phyloP scores from a whole-genome alignment of 2,797 vertebrate species.

The Lagorchestes hirsutus region DNA sequence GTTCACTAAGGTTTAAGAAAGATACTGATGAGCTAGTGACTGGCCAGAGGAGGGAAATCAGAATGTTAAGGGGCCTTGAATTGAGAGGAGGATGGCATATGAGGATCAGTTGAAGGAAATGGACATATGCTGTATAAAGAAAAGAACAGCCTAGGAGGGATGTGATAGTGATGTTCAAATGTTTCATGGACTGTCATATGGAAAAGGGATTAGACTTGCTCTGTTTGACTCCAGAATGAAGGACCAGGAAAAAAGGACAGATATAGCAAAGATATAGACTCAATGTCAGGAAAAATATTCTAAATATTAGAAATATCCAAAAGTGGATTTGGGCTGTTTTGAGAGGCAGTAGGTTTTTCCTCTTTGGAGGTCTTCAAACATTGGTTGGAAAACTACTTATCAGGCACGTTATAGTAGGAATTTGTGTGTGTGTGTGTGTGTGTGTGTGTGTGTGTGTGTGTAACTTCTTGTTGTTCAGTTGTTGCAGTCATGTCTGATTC shows the following conservation, averaged over 20 bases:
- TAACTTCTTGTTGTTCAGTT: no score
- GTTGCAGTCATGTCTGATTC: not conserved
- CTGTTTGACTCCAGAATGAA: not conserved
- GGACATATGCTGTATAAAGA: not conserved
- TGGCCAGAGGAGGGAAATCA: not conserved
- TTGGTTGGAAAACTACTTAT: conserved; percentile 13
- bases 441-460: no score
- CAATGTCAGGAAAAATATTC: not conserved
- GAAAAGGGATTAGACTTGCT: not conserved
- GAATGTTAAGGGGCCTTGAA: not conserved
- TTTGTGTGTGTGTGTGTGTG: not conserved
- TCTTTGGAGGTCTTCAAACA: conserved; percentile 46
- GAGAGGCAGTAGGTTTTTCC: conserved; percentile 31
- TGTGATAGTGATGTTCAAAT: not conserved
- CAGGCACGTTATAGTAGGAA: not conserved
- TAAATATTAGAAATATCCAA: not conserved
- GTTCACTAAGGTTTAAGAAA: not conserved
- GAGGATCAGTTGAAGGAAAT: not conserved
- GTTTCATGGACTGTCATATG: not conserved
- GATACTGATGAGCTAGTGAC: not conserved
- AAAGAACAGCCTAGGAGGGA: not conserved
- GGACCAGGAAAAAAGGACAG: not conserved
- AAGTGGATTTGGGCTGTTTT: conserved; percentile 50
- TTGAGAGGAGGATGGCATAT: not conserved
- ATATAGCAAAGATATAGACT: not conserved